phyloP scores from a whole-genome alignment of 2,113 vertebrate genomes.

The Microtus montanus region DNA sequence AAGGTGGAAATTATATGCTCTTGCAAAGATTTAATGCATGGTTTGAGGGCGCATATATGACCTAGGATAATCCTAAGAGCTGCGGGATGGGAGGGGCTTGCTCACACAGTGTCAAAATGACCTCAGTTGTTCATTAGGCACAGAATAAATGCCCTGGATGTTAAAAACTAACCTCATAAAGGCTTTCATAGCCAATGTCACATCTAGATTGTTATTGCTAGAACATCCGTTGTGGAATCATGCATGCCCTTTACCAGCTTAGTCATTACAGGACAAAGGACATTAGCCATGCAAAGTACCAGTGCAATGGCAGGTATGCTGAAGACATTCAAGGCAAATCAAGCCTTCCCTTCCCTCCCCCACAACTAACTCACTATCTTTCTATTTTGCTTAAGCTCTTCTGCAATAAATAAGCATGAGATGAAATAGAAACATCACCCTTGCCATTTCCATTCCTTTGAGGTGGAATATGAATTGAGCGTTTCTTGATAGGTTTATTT shows the following conservation, averaged over 20 bases:
- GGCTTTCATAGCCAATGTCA: conserved; percentile 58
- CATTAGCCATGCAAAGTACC: neutral
- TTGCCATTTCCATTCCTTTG: conserved; percentile 43
- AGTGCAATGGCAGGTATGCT: neutral
- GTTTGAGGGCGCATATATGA: conserved; percentile 24
- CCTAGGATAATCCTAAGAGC: conserved; percentile 16
- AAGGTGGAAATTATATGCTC: conserved; percentile 14
- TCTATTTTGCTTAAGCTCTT: conserved; percentile 52
- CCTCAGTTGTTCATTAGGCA: conserved; percentile 67
- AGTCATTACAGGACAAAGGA: conserved; percentile 53
- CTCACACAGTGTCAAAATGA: conserved; percentile 47
- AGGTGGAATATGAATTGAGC: conserved; percentile 29
- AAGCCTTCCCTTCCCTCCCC: neutral
- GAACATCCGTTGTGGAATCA: conserved; percentile 55
- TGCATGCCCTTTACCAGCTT: conserved; percentile 46
- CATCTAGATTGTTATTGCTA: conserved; percentile 63
- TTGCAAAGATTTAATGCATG: conserved; percentile 60
- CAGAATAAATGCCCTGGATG: conserved; percentile 55
- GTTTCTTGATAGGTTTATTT: conserved; percentile 12
- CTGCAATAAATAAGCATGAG: conserved; percentile 9
- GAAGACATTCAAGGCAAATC: conserved; percentile 24
- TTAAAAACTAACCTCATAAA: conserved; percentile 64
- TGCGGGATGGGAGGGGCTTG: conserved; percentile 3
- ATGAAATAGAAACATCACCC: conserved; percentile 6
- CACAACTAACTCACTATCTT: neutral